phyloP scores from a whole-genome alignment of 2,113 vertebrate genomes.

The Ophthalmolycus amberensis region DNA sequence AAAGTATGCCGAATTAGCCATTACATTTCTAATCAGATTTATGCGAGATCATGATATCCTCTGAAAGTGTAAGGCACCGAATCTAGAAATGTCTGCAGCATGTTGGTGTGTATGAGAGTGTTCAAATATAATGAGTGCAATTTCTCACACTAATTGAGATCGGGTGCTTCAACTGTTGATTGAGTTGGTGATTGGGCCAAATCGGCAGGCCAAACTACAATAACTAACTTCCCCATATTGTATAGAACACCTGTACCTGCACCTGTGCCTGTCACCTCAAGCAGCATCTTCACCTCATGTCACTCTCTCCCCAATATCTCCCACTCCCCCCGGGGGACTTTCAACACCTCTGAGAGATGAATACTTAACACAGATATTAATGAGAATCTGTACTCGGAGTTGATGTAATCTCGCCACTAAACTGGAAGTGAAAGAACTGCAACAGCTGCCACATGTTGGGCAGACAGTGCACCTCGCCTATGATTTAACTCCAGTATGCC shows the following conservation, averaged over 20 bases:
- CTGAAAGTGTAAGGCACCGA: not conserved
- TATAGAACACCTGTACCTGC: not conserved
- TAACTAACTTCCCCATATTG: not conserved
- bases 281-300: not conserved
- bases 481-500: constrained; percentile 31
- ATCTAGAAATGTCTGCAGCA: not conserved
- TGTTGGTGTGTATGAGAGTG: not conserved
- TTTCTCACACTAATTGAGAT: not conserved
- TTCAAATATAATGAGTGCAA: not conserved
- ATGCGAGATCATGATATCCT: not conserved
- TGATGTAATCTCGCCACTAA: constrained; percentile 11
- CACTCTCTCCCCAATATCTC: not conserved
- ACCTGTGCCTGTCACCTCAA: not conserved
- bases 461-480: not conserved
- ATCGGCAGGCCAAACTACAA: constrained; percentile 1
- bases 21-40: not conserved
- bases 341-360: constrained; percentile 23
- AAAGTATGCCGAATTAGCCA: not conserved
- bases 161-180: not conserved
- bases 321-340: not conserved
- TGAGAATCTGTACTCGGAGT: constrained; percentile 5
- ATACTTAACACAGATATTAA: constrained; percentile 19
- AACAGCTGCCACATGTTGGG: constrained; percentile 21
- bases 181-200: not conserved
- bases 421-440: constrained; percentile 26